Evolutionary conservation across 1,140 invertebrate genomes (phyloP), one percentile per base, ranked within the genome.

Genomic region (Drosophila sp.): DNA sequence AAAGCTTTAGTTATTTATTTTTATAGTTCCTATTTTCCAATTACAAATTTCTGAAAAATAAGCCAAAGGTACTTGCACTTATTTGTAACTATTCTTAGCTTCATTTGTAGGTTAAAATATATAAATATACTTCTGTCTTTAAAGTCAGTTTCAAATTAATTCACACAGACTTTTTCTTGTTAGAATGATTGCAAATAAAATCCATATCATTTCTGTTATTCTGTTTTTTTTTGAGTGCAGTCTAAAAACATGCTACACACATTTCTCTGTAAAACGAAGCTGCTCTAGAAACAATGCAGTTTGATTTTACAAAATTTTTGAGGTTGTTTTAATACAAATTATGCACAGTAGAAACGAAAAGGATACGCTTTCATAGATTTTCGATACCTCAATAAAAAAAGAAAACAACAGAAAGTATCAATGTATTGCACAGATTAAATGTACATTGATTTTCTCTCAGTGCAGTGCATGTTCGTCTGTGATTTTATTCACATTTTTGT

Each of bases 401-500:
- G 34, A 36, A 38, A 38, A 13, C 11, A 13, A 1, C 9, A 11
- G n/a, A 11, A 46, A 14, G 2, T n/a, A 11, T 7, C 0, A 36
- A 32, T 11, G 4, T 1, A 14, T 1, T 6, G 2, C 4, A 46
- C 43, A 46, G 43, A 11, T n/a, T n/a, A n/a, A n/a, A n/a, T n/a
- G 11, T 1, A 25, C 16, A 56, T 46, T 4, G 7, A 1, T 4
- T 43, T 72, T 65, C 38, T 54, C 16, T 38, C 1, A 71, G 53
- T 64, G 78, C 38, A 86, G 64, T 40, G 38, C 3, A 25, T 6
- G 41, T 54, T 46, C 18, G 45, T 9, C 43, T 48, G 11, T 14
- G 56, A 51, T 56, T 63, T 29, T 72, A 61, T 69, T 70, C 71
- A 62, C 25, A 51, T 54, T 72, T 71, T 27, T 38, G 41, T 62